A percentile compares a stretch with the other conserved stretches of the same genome.
Evolutionary conservation across 2,113 vertebrate species (phyloP).

Genomic region (Pomatorhinus ruficollis): DNA sequence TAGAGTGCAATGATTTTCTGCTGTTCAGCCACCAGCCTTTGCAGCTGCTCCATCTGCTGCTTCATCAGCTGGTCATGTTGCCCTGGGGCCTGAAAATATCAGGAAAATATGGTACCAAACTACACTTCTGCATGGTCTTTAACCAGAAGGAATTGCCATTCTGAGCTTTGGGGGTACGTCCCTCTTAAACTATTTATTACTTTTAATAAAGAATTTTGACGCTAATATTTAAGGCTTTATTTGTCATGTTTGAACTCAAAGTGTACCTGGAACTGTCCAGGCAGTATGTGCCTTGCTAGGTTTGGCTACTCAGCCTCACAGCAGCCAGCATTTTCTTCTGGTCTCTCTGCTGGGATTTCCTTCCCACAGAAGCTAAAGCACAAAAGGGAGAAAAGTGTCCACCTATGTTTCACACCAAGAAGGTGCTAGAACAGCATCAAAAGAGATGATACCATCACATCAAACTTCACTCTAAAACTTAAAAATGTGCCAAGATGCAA

Average conservation of each 20-base stretch:
- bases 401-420: background rate
- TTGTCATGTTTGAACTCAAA: background rate
- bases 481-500: background rate
- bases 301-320: background rate
- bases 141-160: background rate
- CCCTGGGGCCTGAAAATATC: background rate
- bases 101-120: background rate
- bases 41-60: slow-evolving; percentile 64
- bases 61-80: slow-evolving; percentile 35
- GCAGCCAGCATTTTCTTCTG: background rate
- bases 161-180: background rate
- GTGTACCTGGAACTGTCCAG: background rate
- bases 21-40: slow-evolving; percentile 68
- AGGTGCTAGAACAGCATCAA: background rate
- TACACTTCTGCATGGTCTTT: background rate
- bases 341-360: background rate
- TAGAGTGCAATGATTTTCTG: slow-evolving; percentile 64
- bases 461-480: background rate
- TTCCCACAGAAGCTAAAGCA: background rate
- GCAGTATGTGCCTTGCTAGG: background rate
- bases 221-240: background rate
- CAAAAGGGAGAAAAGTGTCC: background rate
- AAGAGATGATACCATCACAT: background rate
- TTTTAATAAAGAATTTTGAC: background rate
- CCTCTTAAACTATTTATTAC: background rate